Evolutionary conservation across 2,888 invertebrate species (phyloP).

Genomic region (Lasioglossum figueresi): DNA sequence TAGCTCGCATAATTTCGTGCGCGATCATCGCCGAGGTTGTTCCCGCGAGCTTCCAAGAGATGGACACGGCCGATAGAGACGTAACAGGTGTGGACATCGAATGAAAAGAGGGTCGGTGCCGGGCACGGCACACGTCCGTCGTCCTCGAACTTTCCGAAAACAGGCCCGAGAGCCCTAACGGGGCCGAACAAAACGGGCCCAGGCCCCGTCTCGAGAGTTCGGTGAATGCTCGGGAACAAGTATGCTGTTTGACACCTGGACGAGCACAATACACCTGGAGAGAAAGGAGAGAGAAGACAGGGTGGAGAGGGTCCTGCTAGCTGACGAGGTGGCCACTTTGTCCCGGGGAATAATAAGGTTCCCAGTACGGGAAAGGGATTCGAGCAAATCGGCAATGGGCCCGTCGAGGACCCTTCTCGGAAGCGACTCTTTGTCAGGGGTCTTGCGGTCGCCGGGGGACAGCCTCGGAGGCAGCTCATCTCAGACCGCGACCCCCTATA

Average conservation of each 20-base stretch:
- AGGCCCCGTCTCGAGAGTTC: not conserved
- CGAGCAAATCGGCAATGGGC: constrained; percentile 50
- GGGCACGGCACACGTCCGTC: constrained; percentile 48
- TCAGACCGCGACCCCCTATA: constrained; percentile 54
- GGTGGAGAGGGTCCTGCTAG: constrained; percentile 53
- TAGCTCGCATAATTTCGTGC: constrained; percentile 59
- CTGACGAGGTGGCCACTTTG: constrained; percentile 63
- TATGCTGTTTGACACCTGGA: constrained; percentile 73
- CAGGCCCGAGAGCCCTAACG: not conserved
- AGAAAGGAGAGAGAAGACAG: too few species aligned
- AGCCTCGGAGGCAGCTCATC: constrained; percentile 18
- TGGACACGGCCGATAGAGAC: constrained; percentile 65
- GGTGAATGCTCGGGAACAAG: constrained; percentile 50
- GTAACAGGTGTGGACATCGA: constrained; percentile 68
- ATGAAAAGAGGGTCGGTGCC: constrained; percentile 9
- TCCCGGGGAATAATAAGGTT: constrained; percentile 72
- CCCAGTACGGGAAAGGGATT: constrained; percentile 52
- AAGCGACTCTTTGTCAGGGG: constrained; percentile 69
- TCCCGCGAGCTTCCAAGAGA: constrained; percentile 46
- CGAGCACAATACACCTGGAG: constrained; percentile 24
- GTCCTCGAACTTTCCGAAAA: constrained; percentile 38
- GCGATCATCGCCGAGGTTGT: constrained; percentile 47
- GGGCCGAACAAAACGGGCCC: not conserved
- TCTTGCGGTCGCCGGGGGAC: constrained; percentile 62
- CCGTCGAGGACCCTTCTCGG: constrained; percentile 39